Evolutionary conservation across 2,113 vertebrate genomes (phyloP), one percentile per base, ranked within the genome.

Genomic region (Stegostoma tigrinum): DNA sequence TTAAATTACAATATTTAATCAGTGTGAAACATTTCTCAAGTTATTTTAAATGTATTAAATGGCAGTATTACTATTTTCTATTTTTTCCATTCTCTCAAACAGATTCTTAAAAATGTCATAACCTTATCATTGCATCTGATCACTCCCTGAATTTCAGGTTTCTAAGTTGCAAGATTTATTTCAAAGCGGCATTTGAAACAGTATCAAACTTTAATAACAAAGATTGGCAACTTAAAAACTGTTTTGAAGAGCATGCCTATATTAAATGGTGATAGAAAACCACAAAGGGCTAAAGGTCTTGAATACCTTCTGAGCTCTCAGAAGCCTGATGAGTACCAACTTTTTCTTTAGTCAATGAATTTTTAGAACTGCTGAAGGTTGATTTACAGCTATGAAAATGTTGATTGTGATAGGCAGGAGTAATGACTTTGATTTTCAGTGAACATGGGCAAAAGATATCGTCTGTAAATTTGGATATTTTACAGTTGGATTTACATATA

Each of bases 401-500:
- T 5, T 19, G 48, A 42, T 52, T 72, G 87, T 90, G 27, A 72
- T 48, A 21, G 7, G 64, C 55, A 94, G 24, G 17, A 93, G n/a
- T 38, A 67, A 93, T 12, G 42, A 95, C 72, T 95, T 34, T 68
- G 27, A 45, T 48, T 45, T 70, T 72, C 45, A 52, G n/a, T 72
- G 42, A 52, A 67, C 52, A 61, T 61, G 87, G 80, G 38, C 17
- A 38, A n/a, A 93, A 15, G 66, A 48, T 70, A 27, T 70, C 3
- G n/a, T 68, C 42, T 94, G 21, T 94, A 94, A 95, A 27, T 95
- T 95, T 67, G 64, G 91, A 75, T 95, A 45, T 95, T 95, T 72
- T 95, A 95, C 24, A 5, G 27, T 70, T 95, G 45, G 45, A 14
- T 48, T 95, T 72, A 52, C 21, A 72, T 72, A 27, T 95, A 95